Evolutionary conservation across 2,888 invertebrate genomes (phyloP).

Genomic region (Drosophila hamatofila): DNA sequence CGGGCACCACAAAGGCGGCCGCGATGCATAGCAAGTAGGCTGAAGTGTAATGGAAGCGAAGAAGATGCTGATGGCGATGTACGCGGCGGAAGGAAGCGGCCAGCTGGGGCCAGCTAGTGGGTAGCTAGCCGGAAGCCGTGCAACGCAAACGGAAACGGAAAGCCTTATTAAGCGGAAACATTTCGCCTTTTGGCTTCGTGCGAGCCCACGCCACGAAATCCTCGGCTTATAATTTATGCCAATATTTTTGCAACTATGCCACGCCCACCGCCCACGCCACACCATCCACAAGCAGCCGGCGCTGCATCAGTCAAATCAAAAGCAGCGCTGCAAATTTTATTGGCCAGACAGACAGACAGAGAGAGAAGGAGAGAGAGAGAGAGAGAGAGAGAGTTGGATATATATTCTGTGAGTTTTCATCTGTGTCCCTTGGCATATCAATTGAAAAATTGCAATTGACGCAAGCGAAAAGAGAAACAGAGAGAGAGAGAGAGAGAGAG

Average conservation of each 20-base stretch:
- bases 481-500: too few relatives aligned
- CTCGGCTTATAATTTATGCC: constrained; percentile 80
- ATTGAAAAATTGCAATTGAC: constrained; percentile 78
- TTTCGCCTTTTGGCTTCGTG: constrained; percentile 80
- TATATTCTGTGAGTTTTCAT: constrained; percentile 21
- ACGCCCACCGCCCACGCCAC: not conserved
- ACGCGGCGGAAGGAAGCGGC: constrained; percentile 64
- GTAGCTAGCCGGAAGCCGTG: constrained; percentile 50
- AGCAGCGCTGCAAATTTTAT: constrained; percentile 59
- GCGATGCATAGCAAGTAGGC: constrained; percentile 79
- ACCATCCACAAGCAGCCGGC: not conserved
- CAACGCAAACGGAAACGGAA: constrained; percentile 77
- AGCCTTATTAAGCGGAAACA: constrained; percentile 83
- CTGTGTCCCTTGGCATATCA: constrained; percentile 65
- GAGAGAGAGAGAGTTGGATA: not conserved
- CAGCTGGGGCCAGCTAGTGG: constrained; percentile 20
- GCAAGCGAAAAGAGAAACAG: constrained; percentile 14
- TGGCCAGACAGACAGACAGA: constrained; percentile 31
- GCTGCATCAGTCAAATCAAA: constrained; percentile 54
- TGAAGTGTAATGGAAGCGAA: constrained; percentile 60
- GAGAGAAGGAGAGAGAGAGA: constrained; percentile 3
- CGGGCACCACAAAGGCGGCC: constrained; percentile 70
- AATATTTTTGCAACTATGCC: constrained; percentile 77
- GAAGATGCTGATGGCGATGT: constrained; percentile 46
- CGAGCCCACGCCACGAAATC: constrained; percentile 47